These are phyloP conservation scores for Iguana delicatissima DNA, from an alignment of 2,797 vertebrate genomes.

Conservation along the genomic window DNA sequence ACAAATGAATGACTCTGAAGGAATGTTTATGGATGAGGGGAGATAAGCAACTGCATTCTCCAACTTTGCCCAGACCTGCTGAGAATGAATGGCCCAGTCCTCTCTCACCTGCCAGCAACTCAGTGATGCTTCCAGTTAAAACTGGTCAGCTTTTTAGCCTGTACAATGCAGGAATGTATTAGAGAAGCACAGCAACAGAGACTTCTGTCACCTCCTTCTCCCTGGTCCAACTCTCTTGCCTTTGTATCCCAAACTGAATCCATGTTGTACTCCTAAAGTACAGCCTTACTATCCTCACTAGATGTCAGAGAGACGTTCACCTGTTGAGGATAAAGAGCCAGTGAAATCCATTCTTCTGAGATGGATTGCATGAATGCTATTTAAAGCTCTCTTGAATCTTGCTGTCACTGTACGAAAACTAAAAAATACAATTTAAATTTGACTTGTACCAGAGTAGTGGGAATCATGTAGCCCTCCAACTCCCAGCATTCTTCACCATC, in stretches of 20 bases:
- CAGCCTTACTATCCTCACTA: not conserved
- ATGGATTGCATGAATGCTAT: not conserved
- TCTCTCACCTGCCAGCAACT: constrained; percentile 24
- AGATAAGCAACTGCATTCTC: constrained; percentile 46
- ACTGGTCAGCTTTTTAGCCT: not conserved
- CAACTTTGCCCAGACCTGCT: constrained; percentile 41
- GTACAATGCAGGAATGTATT: constrained; percentile 5
- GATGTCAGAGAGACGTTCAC: not conserved
- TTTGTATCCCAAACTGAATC: not conserved
- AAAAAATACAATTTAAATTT: not conserved
- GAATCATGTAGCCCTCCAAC: no score
- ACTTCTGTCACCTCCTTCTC: not conserved
- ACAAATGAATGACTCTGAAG: constrained; percentile 31
- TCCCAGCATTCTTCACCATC: no score
- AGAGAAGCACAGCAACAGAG: not conserved
- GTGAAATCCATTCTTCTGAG: not conserved
- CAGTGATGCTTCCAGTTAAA: constrained; percentile 13
- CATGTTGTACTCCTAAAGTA: no score
- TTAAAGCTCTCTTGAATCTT: not conserved
- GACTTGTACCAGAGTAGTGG: no score
- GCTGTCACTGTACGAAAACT: not conserved
- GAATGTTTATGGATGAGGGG: constrained; percentile 49
- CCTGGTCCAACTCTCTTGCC: not conserved
- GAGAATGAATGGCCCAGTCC: constrained; percentile 24
- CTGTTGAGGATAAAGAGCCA: not conserved